Evolutionary conservation across 2,797 vertebrate genomes (phyloP).

Genomic region (Sarcophilus harrisii): DNA sequence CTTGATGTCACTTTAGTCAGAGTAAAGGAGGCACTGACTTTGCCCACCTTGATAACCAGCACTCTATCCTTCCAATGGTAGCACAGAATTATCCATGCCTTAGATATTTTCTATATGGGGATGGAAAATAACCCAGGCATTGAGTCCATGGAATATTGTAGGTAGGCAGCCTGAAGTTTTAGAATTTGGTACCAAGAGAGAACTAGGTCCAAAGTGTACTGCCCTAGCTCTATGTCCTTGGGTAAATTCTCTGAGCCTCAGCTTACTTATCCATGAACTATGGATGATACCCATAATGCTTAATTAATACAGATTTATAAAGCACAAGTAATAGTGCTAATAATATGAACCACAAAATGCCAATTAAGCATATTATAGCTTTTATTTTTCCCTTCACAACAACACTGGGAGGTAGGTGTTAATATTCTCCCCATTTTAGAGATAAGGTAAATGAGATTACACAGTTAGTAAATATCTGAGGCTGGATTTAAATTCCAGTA

Average conservation of each 20-base stretch:
- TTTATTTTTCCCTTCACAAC: neutral
- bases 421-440: neutral
- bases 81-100: neutral
- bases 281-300: neutral
- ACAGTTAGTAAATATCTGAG: neutral
- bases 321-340: too few relatives aligned
- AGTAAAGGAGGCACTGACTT: neutral
- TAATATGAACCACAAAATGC: neutral
- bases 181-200: neutral
- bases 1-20: neutral
- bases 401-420: neutral
- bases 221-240: fast-evolving
- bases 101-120: too few relatives aligned
- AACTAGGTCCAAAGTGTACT: neutral
- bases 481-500: neutral
- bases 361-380: neutral
- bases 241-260: neutral
- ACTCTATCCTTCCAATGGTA: neutral
- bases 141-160: neutral
- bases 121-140: neutral
- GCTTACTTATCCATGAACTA: neutral
- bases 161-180: neutral
- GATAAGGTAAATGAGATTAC: neutral
- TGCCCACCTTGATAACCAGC: neutral
- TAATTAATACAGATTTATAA: neutral